Conservation (phyloP, 2,888 invertebrate genomes). For the Xestia xanthographa region DNA sequence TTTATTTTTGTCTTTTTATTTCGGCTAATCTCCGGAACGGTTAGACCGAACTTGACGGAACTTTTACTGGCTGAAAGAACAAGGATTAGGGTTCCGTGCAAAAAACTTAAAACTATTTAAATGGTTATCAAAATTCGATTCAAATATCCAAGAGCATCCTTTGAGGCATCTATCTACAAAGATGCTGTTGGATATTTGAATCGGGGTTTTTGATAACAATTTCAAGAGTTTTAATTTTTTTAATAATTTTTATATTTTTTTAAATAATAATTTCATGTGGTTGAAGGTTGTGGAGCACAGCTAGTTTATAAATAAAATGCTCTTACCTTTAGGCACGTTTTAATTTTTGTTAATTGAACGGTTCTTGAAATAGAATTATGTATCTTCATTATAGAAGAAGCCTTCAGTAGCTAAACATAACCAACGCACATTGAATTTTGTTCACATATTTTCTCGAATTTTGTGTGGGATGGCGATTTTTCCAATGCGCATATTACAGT, state of each 20-base stretch:
- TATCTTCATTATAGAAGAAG: too few species aligned
- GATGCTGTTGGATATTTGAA: too few species aligned
- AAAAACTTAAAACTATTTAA: background rate
- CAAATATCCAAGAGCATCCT: too few species aligned
- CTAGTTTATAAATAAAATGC: background rate
- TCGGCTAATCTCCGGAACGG: background rate
- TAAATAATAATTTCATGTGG: background rate
- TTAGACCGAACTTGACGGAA: background rate
- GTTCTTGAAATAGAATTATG: background rate
- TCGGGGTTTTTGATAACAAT: too few species aligned
- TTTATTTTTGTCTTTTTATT: too few species aligned
- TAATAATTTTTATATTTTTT: too few species aligned
- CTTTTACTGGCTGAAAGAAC: background rate
- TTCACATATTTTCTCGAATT: background rate
- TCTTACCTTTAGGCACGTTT: background rate
- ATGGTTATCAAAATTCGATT: background rate
- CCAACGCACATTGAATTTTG: background rate
- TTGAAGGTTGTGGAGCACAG: too few species aligned
- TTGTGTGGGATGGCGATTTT: slow-evolving; percentile 12
- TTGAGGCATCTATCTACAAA: too few species aligned
- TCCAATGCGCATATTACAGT: slow-evolving; percentile 27
- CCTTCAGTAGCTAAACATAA: background rate
- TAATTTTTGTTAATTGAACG: background rate
- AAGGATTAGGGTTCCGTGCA: background rate
- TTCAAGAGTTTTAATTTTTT: too few species aligned